A percentile compares a stretch with the other conserved stretches of the same genome.
Evolutionary conservation across 2,797 vertebrate species (phyloP).

Genomic region (Sebastiscus tertius): DNA sequence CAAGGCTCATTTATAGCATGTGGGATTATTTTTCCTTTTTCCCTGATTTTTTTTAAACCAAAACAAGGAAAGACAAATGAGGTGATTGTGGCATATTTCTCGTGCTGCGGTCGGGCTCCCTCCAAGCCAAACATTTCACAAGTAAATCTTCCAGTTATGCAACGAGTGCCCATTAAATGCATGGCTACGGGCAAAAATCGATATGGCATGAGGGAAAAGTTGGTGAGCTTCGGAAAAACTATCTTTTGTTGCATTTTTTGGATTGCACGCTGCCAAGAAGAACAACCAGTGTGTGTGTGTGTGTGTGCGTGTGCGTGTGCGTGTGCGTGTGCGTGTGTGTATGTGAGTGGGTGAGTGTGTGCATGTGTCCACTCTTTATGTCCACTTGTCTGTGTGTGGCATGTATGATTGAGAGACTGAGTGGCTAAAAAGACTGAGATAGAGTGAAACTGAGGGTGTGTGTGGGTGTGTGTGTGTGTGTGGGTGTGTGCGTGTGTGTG

Average conservation of each 20-base stretch:
- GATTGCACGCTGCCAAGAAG: conserved; percentile 12
- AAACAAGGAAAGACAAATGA: conserved; percentile 67
- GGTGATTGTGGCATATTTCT: conserved; percentile 53
- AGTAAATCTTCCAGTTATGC: conserved; percentile 60
- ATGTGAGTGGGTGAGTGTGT: not conserved
- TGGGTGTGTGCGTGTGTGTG: conserved; percentile 15
- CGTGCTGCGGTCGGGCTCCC: conserved; percentile 31
- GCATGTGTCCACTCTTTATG: conserved; percentile 2
- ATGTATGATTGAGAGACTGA: conserved; percentile 24
- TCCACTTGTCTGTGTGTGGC: conserved; percentile 32
- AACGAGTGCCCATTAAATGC: conserved; percentile 43
- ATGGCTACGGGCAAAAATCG: conserved; percentile 43
- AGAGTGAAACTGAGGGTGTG: conserved; percentile 14
- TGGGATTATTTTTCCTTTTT: conserved; percentile 65
- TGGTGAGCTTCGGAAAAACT: conserved; percentile 39
- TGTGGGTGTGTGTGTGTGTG: not conserved
- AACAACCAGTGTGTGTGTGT: not conserved
- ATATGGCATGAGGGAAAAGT: conserved; percentile 46
- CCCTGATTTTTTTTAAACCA: conserved; percentile 27
- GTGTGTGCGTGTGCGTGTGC: not conserved
- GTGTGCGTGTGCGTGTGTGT: not conserved
- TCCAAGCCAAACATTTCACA: conserved; percentile 64
- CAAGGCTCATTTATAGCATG: conserved; percentile 59
- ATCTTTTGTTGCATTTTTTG: conserved; percentile 41
- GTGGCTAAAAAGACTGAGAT: conserved; percentile 9